phyloP scores from a whole-genome alignment of 1,140 invertebrate species.

The Drosophila sechellia region DNA sequence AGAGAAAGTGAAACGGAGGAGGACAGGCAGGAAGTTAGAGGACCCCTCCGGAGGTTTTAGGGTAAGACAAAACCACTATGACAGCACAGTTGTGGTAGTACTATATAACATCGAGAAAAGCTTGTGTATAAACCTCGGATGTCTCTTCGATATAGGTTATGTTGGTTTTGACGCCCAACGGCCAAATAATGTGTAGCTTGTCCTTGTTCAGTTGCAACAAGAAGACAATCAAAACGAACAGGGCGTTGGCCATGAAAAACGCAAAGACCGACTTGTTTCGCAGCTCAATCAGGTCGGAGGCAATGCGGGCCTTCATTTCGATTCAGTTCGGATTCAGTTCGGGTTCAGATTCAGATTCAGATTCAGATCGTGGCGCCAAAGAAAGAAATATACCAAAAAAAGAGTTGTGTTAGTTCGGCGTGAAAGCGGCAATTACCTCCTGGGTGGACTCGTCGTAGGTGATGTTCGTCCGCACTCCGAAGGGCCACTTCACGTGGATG shows the following conservation, averaged over 20 bases:
- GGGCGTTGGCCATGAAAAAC: slow-evolving; percentile 99
- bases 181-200: slow-evolving; percentile 97
- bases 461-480: slow-evolving; percentile 96
- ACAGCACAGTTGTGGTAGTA: slow-evolving; percentile 41
- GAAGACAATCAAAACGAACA: slow-evolving; percentile 99
- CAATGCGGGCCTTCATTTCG: slow-evolving; percentile 91
- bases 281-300: slow-evolving; percentile 94
- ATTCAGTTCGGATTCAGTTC: slow-evolving; percentile 19
- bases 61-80: slow-evolving; percentile 39
- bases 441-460: slow-evolving; percentile 93
- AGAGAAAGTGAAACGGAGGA: slow-evolving; percentile 47
- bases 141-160: slow-evolving; percentile 96
- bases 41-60: slow-evolving; percentile 48
- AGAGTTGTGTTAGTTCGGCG: slow-evolving; percentile 67
- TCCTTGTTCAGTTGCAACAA: slow-evolving; percentile 99
- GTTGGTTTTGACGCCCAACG: slow-evolving; percentile 96
- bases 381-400: slow-evolving; percentile 56
- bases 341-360: slow-evolving; percentile 13
- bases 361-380: slow-evolving; percentile 33
- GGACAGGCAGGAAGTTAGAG: slow-evolving; percentile 60
- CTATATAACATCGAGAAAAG: slow-evolving; percentile 32
- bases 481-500: slow-evolving; percentile 96
- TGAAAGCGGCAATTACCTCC: slow-evolving; percentile 90
- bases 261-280: slow-evolving; percentile 98
- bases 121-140: slow-evolving; percentile 88